Percentiles rank a stretch among this genome's conserved stretches.
phyloP scores from a whole-genome alignment of 2,888 invertebrate genomes.

The Tenthredo mesomela region DNA sequence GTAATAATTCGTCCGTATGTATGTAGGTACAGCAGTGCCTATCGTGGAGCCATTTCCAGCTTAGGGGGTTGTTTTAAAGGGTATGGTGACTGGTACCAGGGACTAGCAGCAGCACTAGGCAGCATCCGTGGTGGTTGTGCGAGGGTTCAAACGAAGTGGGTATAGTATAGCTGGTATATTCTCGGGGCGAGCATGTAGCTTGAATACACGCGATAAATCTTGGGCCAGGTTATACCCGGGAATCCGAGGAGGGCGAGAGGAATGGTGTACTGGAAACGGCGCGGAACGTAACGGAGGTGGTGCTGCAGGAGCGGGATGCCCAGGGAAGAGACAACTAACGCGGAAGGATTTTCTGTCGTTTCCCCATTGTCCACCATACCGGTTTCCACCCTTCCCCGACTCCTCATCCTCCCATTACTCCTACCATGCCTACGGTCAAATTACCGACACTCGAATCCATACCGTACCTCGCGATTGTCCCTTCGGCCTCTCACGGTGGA shows the following conservation, averaged over 20 bases:
- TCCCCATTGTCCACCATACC: conserved; percentile 31
- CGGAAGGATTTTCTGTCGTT: conserved; percentile 43
- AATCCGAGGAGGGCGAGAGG: conserved; percentile 21
- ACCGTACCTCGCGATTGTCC: conserved; percentile 39
- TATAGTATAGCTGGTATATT: conserved; percentile 41
- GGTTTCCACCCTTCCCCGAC: background rate
- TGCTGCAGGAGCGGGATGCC: background rate
- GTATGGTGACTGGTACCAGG: conserved; percentile 4
- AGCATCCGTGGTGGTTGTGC: conserved; percentile 23
- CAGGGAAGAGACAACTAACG: conserved; percentile 35
- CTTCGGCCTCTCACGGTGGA: conserved; percentile 13
- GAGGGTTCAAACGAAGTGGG: conserved; percentile 43
- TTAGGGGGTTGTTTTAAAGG: conserved; percentile 14
- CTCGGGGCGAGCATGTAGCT: conserved; percentile 45
- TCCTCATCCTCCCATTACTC: conserved; percentile 17
- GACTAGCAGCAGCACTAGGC: background rate
- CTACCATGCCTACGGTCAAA: conserved; percentile 6
- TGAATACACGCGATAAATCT: conserved; percentile 52
- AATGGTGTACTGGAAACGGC: conserved; percentile 47
- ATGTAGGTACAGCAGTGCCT: conserved; percentile 7
- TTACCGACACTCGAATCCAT: conserved; percentile 52
- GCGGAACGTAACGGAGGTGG: conserved; percentile 28
- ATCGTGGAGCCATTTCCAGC: background rate
- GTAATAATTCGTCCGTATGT: conserved; percentile 14
- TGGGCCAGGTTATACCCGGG: conserved; percentile 47